Conservation (phyloP, 2,888 invertebrate genomes). For the Sinohyriopsis cumingii region DNA sequence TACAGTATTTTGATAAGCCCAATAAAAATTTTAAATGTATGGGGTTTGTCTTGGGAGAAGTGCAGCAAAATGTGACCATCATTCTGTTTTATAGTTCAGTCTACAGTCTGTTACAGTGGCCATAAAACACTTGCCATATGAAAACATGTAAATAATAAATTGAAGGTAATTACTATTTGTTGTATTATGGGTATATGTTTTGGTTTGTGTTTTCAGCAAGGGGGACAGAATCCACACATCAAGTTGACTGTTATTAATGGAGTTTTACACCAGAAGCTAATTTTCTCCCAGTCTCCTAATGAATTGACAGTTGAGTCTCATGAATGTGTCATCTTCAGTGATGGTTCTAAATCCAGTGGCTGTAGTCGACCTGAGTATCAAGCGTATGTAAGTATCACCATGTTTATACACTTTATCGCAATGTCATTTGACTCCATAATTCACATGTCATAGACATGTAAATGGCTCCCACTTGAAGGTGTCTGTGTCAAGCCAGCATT, state of each 20-base stretch:
- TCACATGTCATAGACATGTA: constrained; percentile 10
- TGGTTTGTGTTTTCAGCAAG: constrained; percentile 36
- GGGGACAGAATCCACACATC: constrained; percentile 58
- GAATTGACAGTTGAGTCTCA: constrained; percentile 60
- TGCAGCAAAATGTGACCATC: no score
- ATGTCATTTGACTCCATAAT: constrained; percentile 11
- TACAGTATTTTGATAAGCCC: no score
- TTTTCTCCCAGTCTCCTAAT: constrained; percentile 60
- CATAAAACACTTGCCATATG: no score
- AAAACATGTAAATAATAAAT: no score
- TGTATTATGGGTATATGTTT: neutral
- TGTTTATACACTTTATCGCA: neutral
- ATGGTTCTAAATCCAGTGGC: constrained; percentile 63
- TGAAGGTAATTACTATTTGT: neutral
- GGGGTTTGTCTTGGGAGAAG: no score
- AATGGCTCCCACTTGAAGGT: neutral
- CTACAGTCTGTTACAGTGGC: no score
- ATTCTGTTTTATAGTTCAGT: no score
- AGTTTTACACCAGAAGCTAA: constrained; percentile 62
- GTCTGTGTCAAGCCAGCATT: neutral
- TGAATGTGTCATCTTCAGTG: constrained; percentile 68
- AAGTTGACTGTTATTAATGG: constrained; percentile 65
- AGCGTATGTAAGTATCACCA: constrained; percentile 63
- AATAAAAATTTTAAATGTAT: no score
- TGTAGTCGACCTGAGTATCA: constrained; percentile 64